phyloP scores from a whole-genome alignment of 2,888 invertebrate genomes.

The Eledone cirrhosa region DNA sequence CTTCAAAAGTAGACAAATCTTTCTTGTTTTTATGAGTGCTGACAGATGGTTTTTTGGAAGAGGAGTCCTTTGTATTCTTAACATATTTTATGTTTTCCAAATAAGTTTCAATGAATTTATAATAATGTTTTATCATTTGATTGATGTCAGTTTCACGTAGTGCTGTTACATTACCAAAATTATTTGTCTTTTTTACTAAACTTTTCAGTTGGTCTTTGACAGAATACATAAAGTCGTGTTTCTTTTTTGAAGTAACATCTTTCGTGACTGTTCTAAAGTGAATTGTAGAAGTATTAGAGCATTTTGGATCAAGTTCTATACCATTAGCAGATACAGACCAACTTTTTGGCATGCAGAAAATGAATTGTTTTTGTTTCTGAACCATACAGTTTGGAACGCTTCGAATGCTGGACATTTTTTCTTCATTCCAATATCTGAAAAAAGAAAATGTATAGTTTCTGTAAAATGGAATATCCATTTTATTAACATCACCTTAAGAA shows the following conservation, averaged over 20 bases:
- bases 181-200: not conserved
- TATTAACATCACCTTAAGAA: no score
- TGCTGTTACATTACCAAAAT: not conserved
- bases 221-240: not conserved
- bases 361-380: slow-evolving; percentile 9
- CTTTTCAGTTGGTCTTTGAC: not conserved
- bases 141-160: slow-evolving; percentile 13
- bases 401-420: slow-evolving; percentile 18
- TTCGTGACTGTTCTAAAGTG: not conserved
- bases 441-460: no score
- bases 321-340: not conserved
- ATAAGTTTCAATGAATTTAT: not conserved
- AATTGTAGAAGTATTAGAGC: not conserved
- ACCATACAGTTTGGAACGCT: not conserved
- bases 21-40: not conserved
- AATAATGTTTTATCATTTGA: slow-evolving; percentile 9
- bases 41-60: not conserved
- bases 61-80: not conserved
- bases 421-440: no score
- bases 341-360: not conserved
- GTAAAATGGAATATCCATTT: no score
- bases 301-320: not conserved
- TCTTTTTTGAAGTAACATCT: slow-evolving; percentile 11
- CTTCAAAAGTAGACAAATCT: slow-evolving; percentile 11
- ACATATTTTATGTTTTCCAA: not conserved